Evolutionary conservation across 2,888 invertebrate species (phyloP).

Genomic region (Congeria kusceri): DNA sequence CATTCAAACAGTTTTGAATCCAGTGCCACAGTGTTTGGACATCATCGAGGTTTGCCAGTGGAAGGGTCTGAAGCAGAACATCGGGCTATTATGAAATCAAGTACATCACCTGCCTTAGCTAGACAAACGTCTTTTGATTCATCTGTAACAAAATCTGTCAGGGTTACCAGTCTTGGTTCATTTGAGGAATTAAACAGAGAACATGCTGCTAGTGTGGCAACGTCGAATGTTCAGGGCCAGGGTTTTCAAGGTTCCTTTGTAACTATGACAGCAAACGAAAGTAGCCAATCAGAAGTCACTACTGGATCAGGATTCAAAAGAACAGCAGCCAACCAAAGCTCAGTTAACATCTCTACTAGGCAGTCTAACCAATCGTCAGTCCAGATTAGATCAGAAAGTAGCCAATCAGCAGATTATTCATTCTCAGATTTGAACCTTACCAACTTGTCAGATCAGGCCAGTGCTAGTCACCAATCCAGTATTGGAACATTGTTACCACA

Average conservation of each 20-base stretch:
- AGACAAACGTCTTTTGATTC: constrained; percentile 63
- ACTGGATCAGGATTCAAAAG: constrained; percentile 26
- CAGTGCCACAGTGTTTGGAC: constrained; percentile 30
- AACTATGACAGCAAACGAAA: constrained; percentile 30
- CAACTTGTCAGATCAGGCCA: constrained; percentile 25
- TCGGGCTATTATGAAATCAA: constrained; percentile 56
- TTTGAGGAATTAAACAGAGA: constrained; percentile 51
- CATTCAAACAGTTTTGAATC: constrained; percentile 56
- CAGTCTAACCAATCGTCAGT: constrained; percentile 51
- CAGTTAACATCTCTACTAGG: constrained; percentile 22
- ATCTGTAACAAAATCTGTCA: constrained; percentile 50
- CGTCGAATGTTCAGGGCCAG: constrained; percentile 16
- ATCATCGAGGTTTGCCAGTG: constrained; percentile 24
- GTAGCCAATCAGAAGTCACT: constrained; percentile 27
- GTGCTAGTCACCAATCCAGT: constrained; percentile 40
- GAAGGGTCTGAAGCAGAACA: constrained; percentile 34
- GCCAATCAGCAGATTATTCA: constrained; percentile 45
- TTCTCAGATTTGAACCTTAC: constrained; percentile 45
- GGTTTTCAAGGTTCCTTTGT: constrained; percentile 36
- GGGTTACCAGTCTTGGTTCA: constrained; percentile 59
- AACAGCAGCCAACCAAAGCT: constrained; percentile 30
- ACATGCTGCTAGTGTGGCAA: constrained; percentile 20
- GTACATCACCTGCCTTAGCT: constrained; percentile 56
- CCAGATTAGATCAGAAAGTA: constrained; percentile 55
- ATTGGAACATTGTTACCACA: constrained; percentile 51